phyloP scores from a whole-genome alignment of 2,888 invertebrate genomes.

The Metellina segmentata region DNA sequence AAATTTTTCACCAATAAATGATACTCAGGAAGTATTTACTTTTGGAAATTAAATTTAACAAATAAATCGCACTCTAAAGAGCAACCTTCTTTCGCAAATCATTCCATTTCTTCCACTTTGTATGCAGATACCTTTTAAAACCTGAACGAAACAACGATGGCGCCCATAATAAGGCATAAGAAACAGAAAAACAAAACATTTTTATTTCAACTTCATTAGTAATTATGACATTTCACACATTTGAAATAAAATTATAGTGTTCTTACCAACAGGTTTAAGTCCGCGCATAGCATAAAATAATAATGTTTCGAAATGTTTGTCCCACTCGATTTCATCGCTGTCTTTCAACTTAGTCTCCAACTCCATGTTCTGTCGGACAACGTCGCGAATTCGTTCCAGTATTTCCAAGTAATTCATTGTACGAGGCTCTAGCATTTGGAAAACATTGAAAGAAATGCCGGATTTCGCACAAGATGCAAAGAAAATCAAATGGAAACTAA shows the following conservation, averaged over 20 bases:
- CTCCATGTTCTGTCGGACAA: conserved; percentile 29
- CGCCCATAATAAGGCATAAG: not conserved
- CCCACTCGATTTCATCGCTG: conserved; percentile 49
- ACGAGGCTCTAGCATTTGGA: not conserved
- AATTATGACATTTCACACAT: not conserved
- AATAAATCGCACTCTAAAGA: too few species aligned
- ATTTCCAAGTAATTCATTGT: conserved; percentile 4
- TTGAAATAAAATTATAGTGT: not conserved
- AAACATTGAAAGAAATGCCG: not conserved
- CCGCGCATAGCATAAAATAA: conserved; percentile 62
- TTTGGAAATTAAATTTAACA: too few species aligned
- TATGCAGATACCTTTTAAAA: not conserved
- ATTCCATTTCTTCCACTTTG: too few species aligned
- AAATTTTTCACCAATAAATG: too few species aligned
- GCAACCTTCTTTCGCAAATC: too few species aligned
- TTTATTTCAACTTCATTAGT: not conserved
- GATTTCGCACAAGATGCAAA: not conserved
- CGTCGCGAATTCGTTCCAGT: conserved; percentile 18
- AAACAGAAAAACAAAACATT: not conserved
- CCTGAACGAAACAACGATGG: not conserved
- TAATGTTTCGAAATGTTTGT: conserved; percentile 39
- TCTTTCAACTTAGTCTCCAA: conserved; percentile 19
- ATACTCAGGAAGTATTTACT: too few species aligned
- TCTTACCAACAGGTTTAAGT: conserved; percentile 66
- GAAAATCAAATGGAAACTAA: not conserved